Percentiles rank a stretch among this genome's conserved stretches.
Conservation (phyloP, 2,888 invertebrate species). For the Biston betularia region DNA sequence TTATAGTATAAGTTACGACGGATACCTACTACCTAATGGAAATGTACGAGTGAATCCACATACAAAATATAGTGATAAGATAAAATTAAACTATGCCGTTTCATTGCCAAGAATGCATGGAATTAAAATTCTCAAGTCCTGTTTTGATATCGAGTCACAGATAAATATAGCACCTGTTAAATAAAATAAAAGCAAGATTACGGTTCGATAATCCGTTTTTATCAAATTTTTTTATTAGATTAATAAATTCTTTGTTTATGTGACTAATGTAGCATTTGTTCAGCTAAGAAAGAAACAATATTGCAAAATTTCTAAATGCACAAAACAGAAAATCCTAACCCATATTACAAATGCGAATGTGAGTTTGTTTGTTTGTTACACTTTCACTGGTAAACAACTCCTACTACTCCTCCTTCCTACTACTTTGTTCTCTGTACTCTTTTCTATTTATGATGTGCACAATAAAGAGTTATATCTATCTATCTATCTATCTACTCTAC, state of each 20-base stretch:
- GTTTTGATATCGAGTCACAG: conserved; percentile 7
- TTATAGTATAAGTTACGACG: too few species aligned
- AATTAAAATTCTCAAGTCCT: conserved; percentile 1
- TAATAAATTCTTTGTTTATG: conserved; percentile 8
- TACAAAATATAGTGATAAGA: neutral
- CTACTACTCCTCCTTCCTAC: too few species aligned
- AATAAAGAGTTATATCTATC: too few species aligned
- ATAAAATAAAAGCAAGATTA: conserved; percentile 16
- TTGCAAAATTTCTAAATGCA: too few species aligned
- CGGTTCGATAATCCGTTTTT: neutral
- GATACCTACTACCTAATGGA: neutral
- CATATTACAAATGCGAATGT: too few species aligned
- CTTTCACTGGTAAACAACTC: too few species aligned
- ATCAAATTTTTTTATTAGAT: conserved; percentile 3
- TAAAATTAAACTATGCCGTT: neutral
- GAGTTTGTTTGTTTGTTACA: too few species aligned
- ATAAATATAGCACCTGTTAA: conserved; percentile 5
- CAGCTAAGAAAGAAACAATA: too few species aligned
- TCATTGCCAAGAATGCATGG: neutral
- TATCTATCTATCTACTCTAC: too few species aligned
- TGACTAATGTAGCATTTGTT: neutral
- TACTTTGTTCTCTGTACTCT: too few species aligned
- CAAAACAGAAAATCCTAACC: too few species aligned
- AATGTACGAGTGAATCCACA: neutral
- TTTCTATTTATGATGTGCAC: too few species aligned